These are phyloP conservation scores for Atta cephalotes DNA, from an alignment of 1,140 invertebrate species.

Conservation along the genomic window DNA sequence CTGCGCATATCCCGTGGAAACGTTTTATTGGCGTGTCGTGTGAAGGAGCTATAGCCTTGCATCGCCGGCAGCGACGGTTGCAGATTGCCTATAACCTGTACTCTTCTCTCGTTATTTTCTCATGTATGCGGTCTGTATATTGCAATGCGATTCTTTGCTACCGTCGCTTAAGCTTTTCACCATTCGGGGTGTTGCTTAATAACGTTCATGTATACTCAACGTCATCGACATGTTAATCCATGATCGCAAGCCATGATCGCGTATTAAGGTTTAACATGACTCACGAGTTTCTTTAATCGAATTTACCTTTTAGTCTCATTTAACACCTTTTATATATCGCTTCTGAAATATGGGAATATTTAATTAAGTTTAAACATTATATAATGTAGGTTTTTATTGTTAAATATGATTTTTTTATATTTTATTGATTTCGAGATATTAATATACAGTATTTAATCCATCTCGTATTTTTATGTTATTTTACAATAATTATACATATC, in stretches of 20 bases:
- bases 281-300: not conserved
- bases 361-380: too few species aligned
- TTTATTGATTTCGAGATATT: not conserved
- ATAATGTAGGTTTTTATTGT: not conserved
- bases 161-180: slow-evolving; percentile 53
- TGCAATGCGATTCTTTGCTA: slow-evolving; percentile 59
- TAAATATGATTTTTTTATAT: not conserved
- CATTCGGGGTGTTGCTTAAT: slow-evolving; percentile 65
- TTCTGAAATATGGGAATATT: not conserved
- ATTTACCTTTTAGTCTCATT: not conserved
- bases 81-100: slow-evolving; percentile 57
- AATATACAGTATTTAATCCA: not conserved
- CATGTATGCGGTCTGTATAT: slow-evolving; percentile 71
- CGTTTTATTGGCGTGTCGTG: slow-evolving; percentile 85
- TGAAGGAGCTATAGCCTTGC: slow-evolving; percentile 82
- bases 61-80: slow-evolving; percentile 72
- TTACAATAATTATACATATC: too few species aligned
- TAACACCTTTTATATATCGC: not conserved
- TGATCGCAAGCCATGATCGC: not conserved
- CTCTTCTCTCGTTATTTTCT: slow-evolving; percentile 80
- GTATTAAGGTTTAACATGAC: not conserved
- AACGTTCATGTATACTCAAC: slow-evolving; percentile 56
- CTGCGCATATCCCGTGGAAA: slow-evolving; percentile 78
- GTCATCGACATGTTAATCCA: slow-evolving; percentile 78
- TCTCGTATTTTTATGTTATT: not conserved